Evolutionary conservation across 2,888 invertebrate species (phyloP).

Genomic region (Protodeltote pygarga): DNA sequence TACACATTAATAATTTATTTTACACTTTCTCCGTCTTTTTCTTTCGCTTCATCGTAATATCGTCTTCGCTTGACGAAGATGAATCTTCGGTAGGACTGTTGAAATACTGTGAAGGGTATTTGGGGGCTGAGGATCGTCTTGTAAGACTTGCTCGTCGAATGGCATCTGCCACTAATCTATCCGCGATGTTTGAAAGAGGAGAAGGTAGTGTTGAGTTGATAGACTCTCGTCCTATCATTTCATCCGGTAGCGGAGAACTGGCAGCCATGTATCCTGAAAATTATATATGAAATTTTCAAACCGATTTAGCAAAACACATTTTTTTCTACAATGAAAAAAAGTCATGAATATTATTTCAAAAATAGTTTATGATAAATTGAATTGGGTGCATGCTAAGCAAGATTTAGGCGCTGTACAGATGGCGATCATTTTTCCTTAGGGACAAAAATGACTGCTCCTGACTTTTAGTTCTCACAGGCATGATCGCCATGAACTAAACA

Average conservation of each 20-base stretch:
- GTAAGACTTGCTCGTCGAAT: slow-evolving; percentile 76
- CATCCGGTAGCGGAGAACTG: slow-evolving; percentile 61
- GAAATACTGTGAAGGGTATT: slow-evolving; percentile 79
- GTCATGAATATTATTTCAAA: no score
- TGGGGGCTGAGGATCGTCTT: slow-evolving; percentile 71
- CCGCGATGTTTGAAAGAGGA: slow-evolving; percentile 68
- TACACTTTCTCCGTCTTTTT: slow-evolving; percentile 52
- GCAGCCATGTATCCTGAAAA: slow-evolving; percentile 65
- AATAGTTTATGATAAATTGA: slow-evolving; percentile 2
- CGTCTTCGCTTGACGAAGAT: slow-evolving; percentile 77
- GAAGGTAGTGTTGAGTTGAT: slow-evolving; percentile 56
- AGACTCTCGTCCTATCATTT: slow-evolving; percentile 61
- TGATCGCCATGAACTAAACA: no score
- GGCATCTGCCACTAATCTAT: slow-evolving; percentile 78
- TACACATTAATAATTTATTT: slow-evolving; percentile 6
- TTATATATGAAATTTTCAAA: not conserved
- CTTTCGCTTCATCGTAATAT: slow-evolving; percentile 46
- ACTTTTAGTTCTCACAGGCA: no score
- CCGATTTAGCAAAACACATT: no score
- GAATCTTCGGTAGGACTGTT: slow-evolving; percentile 67
- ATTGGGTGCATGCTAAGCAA: slow-evolving; percentile 17
- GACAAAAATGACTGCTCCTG: no score
- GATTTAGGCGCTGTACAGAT: no score
- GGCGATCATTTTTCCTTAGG: no score
- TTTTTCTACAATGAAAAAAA: no score